phyloP scores from a whole-genome alignment of 2,888 invertebrate genomes.

The Odontothrips loti region DNA sequence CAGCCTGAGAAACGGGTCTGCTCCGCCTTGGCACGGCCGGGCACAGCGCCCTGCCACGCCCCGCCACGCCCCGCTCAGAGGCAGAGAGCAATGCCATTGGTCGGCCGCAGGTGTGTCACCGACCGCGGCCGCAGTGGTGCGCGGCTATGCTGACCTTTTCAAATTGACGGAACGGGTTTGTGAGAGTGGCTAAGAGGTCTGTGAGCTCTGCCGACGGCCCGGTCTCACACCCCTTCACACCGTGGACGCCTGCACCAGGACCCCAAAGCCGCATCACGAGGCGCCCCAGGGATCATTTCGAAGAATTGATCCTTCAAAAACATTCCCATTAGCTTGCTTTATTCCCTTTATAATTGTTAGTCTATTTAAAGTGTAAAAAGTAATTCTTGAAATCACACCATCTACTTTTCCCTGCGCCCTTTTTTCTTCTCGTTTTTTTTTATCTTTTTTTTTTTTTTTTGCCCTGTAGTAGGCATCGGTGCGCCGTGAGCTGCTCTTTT shows the following conservation, averaged over 20 bases:
- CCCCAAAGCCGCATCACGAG: too few species aligned
- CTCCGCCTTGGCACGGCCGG: not conserved
- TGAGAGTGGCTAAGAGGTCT: not conserved
- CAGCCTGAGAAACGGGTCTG: constrained; percentile 15
- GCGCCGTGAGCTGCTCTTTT: too few species aligned
- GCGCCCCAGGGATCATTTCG: too few species aligned
- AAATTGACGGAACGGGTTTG: not conserved
- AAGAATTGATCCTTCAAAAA: too few species aligned
- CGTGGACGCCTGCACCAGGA: too few species aligned
- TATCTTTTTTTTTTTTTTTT: not conserved
- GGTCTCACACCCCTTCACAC: too few species aligned
- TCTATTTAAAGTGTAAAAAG: too few species aligned
- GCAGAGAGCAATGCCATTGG: not conserved
- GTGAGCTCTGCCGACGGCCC: not conserved
- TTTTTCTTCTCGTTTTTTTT: too few species aligned
- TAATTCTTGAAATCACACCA: not conserved
- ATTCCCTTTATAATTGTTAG: too few species aligned
- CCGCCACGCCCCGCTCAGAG: not conserved
- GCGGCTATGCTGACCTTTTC: not conserved
- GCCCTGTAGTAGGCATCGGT: not conserved
- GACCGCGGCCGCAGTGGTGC: not conserved
- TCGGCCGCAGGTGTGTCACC: not conserved
- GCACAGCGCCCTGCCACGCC: not conserved
- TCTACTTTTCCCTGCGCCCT: not conserved
- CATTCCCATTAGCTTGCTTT: too few species aligned